Percentiles rank a stretch among this genome's conserved stretches.
Evolutionary conservation across 1,140 invertebrate species (phyloP).

Genomic region (Trinorchestia longiramus): DNA sequence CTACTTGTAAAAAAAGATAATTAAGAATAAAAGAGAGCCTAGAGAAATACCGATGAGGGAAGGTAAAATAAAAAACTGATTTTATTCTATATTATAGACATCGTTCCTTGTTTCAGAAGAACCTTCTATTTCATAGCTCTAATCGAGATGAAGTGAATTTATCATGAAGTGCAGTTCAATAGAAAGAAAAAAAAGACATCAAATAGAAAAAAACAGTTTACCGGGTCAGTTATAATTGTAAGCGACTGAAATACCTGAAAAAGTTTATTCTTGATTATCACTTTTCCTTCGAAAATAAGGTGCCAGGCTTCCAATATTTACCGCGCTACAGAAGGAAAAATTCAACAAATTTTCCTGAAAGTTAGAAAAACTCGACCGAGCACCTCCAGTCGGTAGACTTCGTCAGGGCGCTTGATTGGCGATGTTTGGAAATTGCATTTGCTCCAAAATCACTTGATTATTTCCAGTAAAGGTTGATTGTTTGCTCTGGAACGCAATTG

Average conservation of each 20-base stretch:
- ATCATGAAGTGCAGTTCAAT: too few species aligned
- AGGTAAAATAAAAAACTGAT: too few species aligned
- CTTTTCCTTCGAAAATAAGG: not conserved
- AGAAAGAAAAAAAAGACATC: too few species aligned
- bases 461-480: constrained; percentile 49
- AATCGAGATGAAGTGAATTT: too few species aligned
- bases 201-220: too few species aligned
- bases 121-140: too few species aligned
- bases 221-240: too few species aligned
- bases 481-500: constrained; percentile 49
- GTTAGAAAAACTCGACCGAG: not conserved
- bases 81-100: too few species aligned
- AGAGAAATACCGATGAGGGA: too few species aligned
- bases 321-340: not conserved
- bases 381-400: not conserved
- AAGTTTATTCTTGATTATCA: not conserved
- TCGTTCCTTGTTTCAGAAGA: too few species aligned
- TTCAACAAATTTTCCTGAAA: not conserved
- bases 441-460: constrained; percentile 49
- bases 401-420: constrained; percentile 35
- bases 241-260: too few species aligned
- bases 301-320: not conserved
- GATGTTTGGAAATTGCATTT: constrained; percentile 53
- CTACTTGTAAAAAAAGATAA: not conserved
- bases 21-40: not conserved